phyloP scores from a whole-genome alignment of 2,113 vertebrate genomes.

The Kryptolebias marmoratus region DNA sequence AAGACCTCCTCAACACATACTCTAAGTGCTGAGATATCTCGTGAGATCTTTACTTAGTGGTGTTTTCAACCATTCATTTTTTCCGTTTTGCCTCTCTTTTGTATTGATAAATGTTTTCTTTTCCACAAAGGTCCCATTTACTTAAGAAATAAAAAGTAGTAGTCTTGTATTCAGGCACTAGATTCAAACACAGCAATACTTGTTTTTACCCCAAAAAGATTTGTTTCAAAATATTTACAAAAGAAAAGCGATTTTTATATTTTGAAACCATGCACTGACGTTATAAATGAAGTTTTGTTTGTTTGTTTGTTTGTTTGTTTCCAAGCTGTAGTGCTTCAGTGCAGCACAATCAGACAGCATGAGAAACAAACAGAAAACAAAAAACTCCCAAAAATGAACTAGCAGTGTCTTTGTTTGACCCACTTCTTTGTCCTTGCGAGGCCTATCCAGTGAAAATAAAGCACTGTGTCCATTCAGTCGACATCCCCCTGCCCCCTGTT shows the following conservation, averaged over 20 bases:
- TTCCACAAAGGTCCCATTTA: slow-evolving; percentile 58
- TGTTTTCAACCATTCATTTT: too few relatives aligned
- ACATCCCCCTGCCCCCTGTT: slow-evolving; percentile 25
- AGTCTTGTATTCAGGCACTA: slow-evolving; percentile 54
- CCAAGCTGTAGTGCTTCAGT: slow-evolving; percentile 32
- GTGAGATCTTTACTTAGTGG: too few relatives aligned
- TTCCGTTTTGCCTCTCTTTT: slow-evolving; percentile 47
- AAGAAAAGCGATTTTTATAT: slow-evolving; percentile 32
- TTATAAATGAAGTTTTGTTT: slow-evolving; percentile 40
- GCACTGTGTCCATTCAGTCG: slow-evolving; percentile 63
- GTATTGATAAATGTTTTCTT: slow-evolving; percentile 58
- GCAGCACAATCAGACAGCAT: slow-evolving; percentile 58
- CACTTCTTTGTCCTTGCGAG: slow-evolving; percentile 76
- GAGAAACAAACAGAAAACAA: slow-evolving; percentile 48
- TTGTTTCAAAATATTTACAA: slow-evolving; percentile 32
- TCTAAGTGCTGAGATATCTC: too few relatives aligned
- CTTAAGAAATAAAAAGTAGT: slow-evolving; percentile 16
- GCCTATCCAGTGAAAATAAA: slow-evolving; percentile 69
- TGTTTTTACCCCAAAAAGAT: slow-evolving; percentile 57
- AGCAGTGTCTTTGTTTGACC: slow-evolving; percentile 75
- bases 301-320: slow-evolving; percentile 46
- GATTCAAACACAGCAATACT: slow-evolving; percentile 31
- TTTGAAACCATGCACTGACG: slow-evolving; percentile 35
- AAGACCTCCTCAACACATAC: too few relatives aligned
- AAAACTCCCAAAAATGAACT: slow-evolving; percentile 61